These are phyloP conservation scores for Dioctria linearis DNA, from an alignment of 2,888 invertebrate genomes.

Conservation along the genomic window DNA sequence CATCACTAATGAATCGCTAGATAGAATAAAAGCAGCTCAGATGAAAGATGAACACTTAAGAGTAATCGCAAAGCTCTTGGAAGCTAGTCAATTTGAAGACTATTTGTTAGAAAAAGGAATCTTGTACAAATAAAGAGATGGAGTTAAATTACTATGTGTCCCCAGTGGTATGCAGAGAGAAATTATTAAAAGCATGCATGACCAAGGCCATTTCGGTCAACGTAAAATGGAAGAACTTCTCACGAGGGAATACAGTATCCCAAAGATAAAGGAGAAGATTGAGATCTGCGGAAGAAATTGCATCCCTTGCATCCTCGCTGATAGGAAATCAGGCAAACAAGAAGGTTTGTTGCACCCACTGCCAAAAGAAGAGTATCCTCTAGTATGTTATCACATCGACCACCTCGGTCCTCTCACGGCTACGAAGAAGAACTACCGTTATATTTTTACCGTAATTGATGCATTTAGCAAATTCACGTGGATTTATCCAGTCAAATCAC, in stretches of 20 bases:
- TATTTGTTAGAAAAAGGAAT: constrained; percentile 24
- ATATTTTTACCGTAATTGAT: background rate
- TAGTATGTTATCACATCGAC: constrained; percentile 64
- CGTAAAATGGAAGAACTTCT: background rate
- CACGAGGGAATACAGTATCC: background rate
- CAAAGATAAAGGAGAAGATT: constrained; percentile 33
- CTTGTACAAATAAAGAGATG: constrained; percentile 35
- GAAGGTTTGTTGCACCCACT: constrained; percentile 64
- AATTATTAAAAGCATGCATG: constrained; percentile 62
- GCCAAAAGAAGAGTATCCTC: constrained; percentile 61
- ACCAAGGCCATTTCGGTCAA: background rate
- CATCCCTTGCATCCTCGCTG: constrained; percentile 54
- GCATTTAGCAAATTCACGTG: background rate
- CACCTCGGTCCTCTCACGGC: constrained; percentile 64
- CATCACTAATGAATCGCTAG: constrained; percentile 22
- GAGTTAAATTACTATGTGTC: constrained; percentile 59
- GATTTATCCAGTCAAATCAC: constrained; percentile 59
- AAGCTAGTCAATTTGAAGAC: constrained; percentile 50
- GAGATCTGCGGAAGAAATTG: constrained; percentile 43
- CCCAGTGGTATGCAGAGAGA: constrained; percentile 65
- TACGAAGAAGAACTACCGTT: background rate
- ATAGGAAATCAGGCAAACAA: constrained; percentile 61
- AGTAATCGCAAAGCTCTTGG: constrained; percentile 44
- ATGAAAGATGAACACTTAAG: constrained; percentile 39
- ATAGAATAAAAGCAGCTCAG: constrained; percentile 51